Conservation (phyloP, 2,113 vertebrate species). For the Chitala chitala region DNA sequence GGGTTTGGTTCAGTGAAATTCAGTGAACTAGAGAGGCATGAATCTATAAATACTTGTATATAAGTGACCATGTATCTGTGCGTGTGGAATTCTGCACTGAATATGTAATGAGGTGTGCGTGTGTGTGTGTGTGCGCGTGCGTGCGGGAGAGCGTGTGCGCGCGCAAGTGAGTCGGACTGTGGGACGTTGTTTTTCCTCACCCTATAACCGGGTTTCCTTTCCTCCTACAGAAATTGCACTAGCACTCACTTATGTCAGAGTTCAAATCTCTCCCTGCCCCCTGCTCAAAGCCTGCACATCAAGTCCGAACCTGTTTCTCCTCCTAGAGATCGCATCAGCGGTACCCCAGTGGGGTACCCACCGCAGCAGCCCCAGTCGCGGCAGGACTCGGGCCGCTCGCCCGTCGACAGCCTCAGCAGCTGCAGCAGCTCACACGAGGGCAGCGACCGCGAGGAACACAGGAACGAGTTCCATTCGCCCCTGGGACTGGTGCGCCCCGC, state of each 20-base stretch:
- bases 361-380: slow-evolving; percentile 77
- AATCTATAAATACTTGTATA: background rate
- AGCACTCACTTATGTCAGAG: slow-evolving; percentile 99
- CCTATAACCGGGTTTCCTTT: slow-evolving; percentile 96
- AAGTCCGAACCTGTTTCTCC: slow-evolving; percentile 99
- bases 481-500: slow-evolving; percentile 92
- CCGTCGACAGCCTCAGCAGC: slow-evolving; percentile 97
- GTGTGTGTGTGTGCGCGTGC: slow-evolving; percentile 58
- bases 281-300: slow-evolving; percentile 99
- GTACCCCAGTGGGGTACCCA: slow-evolving; percentile 86
- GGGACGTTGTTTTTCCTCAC: no score
- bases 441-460: slow-evolving; percentile 94
- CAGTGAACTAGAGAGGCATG: background rate
- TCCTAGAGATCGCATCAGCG: slow-evolving; percentile 98
- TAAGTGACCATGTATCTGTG: slow-evolving; percentile 12
- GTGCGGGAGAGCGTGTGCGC: slow-evolving; percentile 49
- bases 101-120: no score
- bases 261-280: slow-evolving; percentile 99
- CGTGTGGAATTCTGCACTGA: no score
- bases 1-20: background rate
- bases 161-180: no score
- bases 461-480: slow-evolving; percentile 96
- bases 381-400: slow-evolving; percentile 95
- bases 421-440: slow-evolving; percentile 97
- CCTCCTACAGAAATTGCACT: slow-evolving; percentile 99